Percentiles rank a stretch among this genome's conserved stretches.
Evolutionary conservation across 2,113 vertebrate species (phyloP).

Genomic region (Pterophyllum scalare): DNA sequence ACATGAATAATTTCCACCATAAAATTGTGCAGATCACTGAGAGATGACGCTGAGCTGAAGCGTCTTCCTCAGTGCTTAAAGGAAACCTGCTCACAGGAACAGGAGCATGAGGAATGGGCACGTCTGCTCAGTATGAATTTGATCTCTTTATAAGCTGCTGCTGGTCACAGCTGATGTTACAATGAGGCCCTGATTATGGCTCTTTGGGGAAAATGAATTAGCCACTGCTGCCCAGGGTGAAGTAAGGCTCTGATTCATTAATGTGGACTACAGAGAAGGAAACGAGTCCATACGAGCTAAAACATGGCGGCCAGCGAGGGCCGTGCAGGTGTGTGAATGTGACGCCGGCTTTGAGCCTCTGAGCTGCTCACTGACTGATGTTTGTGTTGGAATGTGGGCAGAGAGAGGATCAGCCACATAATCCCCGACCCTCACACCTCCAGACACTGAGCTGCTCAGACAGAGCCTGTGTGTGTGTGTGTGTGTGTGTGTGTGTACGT

Average conservation of each 20-base stretch:
- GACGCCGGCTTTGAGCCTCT: neutral
- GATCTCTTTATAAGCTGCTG: no score
- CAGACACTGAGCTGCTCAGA: neutral
- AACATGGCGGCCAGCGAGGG: neutral
- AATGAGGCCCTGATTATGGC: neutral
- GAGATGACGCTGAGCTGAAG: no score
- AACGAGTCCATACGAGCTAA: neutral
- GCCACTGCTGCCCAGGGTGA: neutral
- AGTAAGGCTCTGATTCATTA: neutral
- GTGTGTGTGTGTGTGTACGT: neutral
- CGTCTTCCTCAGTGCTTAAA: no score
- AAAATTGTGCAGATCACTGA: no score
- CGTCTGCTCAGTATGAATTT: no score
- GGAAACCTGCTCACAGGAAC: no score
- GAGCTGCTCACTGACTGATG: conserved; percentile 54
- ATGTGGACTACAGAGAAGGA: neutral
- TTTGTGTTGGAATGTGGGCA: conserved; percentile 68
- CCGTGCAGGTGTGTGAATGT: neutral
- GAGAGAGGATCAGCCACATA: conserved; percentile 37
- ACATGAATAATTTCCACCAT: no score
- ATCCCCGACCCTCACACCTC: conserved; percentile 42
- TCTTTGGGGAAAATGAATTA: neutral
- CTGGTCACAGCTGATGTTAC: no score
- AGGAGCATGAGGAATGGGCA: no score
- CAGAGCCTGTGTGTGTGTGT: fast-evolving